These are phyloP conservation scores for Acropternis orthonyx DNA, from an alignment of 2,797 vertebrate genomes.

Conservation along the genomic window DNA sequence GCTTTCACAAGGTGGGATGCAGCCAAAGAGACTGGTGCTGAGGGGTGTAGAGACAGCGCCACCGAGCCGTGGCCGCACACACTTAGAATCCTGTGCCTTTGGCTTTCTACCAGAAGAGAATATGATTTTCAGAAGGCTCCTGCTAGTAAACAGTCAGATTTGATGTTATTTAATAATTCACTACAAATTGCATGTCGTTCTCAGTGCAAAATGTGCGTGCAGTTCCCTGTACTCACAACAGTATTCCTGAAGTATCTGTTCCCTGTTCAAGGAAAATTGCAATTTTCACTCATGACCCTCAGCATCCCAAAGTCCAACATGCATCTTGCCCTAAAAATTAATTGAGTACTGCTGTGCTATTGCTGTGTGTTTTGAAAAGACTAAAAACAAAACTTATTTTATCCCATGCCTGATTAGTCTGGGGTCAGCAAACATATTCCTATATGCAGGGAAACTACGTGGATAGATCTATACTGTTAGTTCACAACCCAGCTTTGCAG, in stretches of 20 bases:
- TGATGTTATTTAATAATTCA: background rate
- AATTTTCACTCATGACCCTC: background rate
- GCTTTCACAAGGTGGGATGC: background rate
- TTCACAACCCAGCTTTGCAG: constrained; percentile 42
- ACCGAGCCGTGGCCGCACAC: rapidly evolving
- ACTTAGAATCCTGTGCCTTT: background rate
- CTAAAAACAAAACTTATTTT: background rate
- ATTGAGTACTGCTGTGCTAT: background rate
- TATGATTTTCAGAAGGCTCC: background rate
- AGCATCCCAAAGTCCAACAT: background rate
- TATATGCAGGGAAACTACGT: constrained; percentile 21
- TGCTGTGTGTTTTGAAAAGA: background rate
- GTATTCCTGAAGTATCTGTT: background rate
- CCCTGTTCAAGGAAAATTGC: background rate
- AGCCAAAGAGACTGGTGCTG: background rate
- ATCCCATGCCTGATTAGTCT: constrained; percentile 6
- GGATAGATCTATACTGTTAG: constrained; percentile 19
- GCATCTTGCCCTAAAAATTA: background rate
- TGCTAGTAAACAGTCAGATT: background rate
- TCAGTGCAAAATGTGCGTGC: background rate
- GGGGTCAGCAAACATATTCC: constrained; percentile 44
- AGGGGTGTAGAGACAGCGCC: background rate
- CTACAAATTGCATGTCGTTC: background rate
- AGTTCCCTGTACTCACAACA: background rate
- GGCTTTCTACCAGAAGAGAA: background rate